Evolutionary conservation across 37 sponge, comb jelly and placozoan genomes (phyloP).

Genomic region (Aplysina aerophoba): DNA sequence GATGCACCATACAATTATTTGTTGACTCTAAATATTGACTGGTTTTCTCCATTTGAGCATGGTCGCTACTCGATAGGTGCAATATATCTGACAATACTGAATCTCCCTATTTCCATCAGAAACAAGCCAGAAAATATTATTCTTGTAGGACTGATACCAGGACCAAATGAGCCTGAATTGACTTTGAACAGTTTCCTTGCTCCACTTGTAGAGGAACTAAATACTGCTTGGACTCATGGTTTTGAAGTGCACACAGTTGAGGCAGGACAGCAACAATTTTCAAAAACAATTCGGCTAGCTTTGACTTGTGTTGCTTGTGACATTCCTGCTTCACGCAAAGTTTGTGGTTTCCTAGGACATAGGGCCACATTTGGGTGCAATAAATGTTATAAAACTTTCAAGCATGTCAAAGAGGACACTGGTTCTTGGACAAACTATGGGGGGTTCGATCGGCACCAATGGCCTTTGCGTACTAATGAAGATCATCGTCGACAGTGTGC

Average conservation of each 20-base stretch:
- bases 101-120: slow-evolving; percentile 33
- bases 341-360: slow-evolving; percentile 49
- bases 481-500: not conserved
- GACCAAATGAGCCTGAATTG: slow-evolving; percentile 43
- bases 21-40: slow-evolving; percentile 56
- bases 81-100: slow-evolving; percentile 42
- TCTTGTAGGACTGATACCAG: slow-evolving; percentile 44
- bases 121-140: slow-evolving; percentile 49
- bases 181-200: slow-evolving; percentile 27
- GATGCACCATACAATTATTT: slow-evolving; percentile 7
- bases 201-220: slow-evolving; percentile 36
- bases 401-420: not conserved
- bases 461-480: slow-evolving; percentile 12
- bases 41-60: slow-evolving; percentile 54
- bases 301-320: slow-evolving; percentile 38
- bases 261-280: not conserved
- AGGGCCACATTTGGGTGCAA: slow-evolving; percentile 47
- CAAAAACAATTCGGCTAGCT: not conserved
- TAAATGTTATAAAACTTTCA: slow-evolving; percentile 51
- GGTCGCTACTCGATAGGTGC: slow-evolving; percentile 41
- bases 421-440: slow-evolving; percentile 38
- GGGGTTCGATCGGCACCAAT: slow-evolving; percentile 43
- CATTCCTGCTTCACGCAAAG: slow-evolving; percentile 46
- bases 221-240: slow-evolving; percentile 22
- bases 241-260: not conserved